Evolutionary conservation across 2,888 invertebrate genomes (phyloP), one percentile per base, ranked within the genome.

Genomic region (Ormyrus rosae): DNA sequence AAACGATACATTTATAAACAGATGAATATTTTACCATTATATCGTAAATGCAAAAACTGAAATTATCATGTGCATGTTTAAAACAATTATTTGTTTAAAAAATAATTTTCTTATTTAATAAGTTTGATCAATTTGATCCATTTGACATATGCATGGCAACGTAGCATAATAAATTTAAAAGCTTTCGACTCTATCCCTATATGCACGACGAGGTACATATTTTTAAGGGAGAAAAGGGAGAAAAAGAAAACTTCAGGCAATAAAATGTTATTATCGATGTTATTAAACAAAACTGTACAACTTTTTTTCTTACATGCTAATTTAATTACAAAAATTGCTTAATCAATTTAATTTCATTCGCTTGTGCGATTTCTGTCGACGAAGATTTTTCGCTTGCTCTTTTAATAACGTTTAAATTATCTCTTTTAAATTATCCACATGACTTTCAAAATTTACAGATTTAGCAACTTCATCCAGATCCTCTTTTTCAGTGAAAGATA

Each of bases 391-490:
- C 13, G 72, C 81, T 71, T 86, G 85, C 70, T 89, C 86, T 6
- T 81, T 90, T 85, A 90, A 86, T 7, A 93, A 86, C 53, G 89
- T 89, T 13, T n/a, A n/a, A n/a, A n/a, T n/a, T n/a, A n/a, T n/a
- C n/a, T 90, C 88, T 86, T 95, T 95, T n/a, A 97, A 92, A 84
- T 93, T 91, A 58, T 91, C 90, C 73, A 98, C 92, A 11, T 96
- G 96, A 55, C 88, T 87, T 85, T 93, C 92, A 90, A 96, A 98
- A 78, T 87, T 73, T 0, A 87, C 78, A 60, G 92, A 89, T 46
- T 92, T 92, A 13, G 93, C 93, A 67, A 95, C 89, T 6, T 92
- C 88, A 85, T 94, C 92, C 84, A 96, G 92, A 46, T 94, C 92
- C 53, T 93, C 91, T 77, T 93, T 84, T 71, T 89, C 87, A 7